Conservation (phyloP, 2,113 vertebrate species). For the Neoarius graeffei region DNA sequence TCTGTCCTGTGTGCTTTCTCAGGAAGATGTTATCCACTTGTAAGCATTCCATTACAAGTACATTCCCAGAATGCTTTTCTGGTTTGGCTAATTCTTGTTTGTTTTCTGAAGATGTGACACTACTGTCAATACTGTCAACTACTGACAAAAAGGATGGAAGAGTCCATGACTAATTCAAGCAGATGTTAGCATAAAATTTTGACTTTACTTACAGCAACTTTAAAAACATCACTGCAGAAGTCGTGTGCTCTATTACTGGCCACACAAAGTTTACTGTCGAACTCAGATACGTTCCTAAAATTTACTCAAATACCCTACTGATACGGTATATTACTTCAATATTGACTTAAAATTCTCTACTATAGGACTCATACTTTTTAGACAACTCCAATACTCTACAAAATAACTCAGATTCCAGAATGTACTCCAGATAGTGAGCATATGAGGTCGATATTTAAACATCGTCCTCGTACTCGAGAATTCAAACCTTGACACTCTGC, state of each 20-base stretch:
- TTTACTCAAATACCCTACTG: not conserved
- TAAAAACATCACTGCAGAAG: not conserved
- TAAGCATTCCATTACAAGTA: not conserved
- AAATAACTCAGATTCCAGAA: not conserved
- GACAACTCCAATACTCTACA: not conserved
- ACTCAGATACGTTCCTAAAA: not conserved
- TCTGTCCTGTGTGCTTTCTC: constrained; percentile 1
- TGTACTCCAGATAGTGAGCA: too few relatives aligned
- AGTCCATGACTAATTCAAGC: not conserved
- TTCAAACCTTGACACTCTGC: not conserved
- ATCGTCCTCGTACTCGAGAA: too few relatives aligned
- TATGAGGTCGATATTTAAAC: too few relatives aligned
- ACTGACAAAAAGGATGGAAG: not conserved
- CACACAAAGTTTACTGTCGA: not conserved
- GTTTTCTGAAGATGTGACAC: not conserved
- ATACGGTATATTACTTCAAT: not conserved
- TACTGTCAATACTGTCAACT: not conserved
- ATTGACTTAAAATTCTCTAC: not conserved
- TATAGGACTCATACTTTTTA: not conserved
- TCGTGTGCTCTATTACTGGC: not conserved
- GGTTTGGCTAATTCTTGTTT: not conserved
- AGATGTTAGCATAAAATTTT: not conserved
- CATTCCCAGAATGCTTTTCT: not conserved
- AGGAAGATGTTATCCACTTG: not conserved
- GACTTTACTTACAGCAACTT: not conserved